Conservation (phyloP, 1,140 invertebrate species). For the Cyphomyrmex costatus region DNA sequence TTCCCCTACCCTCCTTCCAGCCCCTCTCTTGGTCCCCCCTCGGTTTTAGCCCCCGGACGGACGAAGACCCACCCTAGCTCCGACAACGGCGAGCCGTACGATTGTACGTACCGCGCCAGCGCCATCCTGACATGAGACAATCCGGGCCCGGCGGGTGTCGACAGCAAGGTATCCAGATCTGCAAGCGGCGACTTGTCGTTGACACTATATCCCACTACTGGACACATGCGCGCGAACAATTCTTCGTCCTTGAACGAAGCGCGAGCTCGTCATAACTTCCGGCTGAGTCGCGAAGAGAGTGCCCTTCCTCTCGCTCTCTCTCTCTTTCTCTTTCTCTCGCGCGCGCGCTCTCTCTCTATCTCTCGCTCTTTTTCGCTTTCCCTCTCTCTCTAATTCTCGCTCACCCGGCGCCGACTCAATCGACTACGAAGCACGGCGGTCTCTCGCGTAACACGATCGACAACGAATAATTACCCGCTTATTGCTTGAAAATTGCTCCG, state of each 20-base stretch:
- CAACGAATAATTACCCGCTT: slow-evolving; percentile 29
- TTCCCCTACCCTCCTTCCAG: not conserved
- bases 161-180: slow-evolving; percentile 88
- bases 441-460: slow-evolving; percentile 11
- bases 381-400: slow-evolving; percentile 14
- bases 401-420: slow-evolving; percentile 37
- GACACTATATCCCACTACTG: slow-evolving; percentile 85
- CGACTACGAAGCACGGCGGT: slow-evolving; percentile 8
- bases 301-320: slow-evolving; percentile 15
- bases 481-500: not conserved
- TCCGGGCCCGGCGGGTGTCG: slow-evolving; percentile 86
- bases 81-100: slow-evolving; percentile 47
- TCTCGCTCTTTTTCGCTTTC: slow-evolving; percentile 7
- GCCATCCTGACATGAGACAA: slow-evolving; percentile 89
- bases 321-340: not conserved
- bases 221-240: slow-evolving; percentile 85
- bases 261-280: slow-evolving; percentile 74
- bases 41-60: slow-evolving; percentile 50
- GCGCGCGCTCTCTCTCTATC: not conserved
- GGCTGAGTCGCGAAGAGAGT: slow-evolving; percentile 69
- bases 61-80: slow-evolving; percentile 71
- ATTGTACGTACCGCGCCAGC: slow-evolving; percentile 88
- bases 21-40: too few relatives aligned
- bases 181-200: slow-evolving; percentile 82
- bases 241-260: slow-evolving; percentile 66